These are phyloP conservation scores for Diaperis boleti DNA, from an alignment of 2,888 invertebrate genomes.

Conservation along the genomic window DNA sequence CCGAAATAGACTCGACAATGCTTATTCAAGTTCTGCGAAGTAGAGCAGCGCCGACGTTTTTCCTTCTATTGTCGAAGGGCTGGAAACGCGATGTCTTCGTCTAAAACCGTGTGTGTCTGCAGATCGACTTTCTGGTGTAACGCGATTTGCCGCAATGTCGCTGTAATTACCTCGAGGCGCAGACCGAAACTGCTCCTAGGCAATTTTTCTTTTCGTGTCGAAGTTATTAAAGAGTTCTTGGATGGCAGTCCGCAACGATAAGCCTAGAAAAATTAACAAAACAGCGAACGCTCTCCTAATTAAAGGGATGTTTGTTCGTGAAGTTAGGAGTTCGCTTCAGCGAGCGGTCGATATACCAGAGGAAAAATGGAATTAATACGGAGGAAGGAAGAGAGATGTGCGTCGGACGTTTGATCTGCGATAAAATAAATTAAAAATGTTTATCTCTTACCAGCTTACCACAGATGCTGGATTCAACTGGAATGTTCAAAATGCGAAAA, in stretches of 20 bases:
- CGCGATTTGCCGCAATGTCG: conserved; percentile 12
- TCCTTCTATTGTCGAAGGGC: conserved; percentile 17
- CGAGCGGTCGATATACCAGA: not conserved
- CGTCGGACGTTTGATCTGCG: too few relatives aligned
- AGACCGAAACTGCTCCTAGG: too few relatives aligned
- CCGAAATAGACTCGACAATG: conserved; percentile 24
- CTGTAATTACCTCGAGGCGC: conserved; percentile 4
- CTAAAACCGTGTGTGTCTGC: conserved; percentile 2
- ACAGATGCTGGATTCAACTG: too few relatives aligned
- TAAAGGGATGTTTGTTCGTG: conserved; percentile 24
- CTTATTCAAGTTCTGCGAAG: conserved; percentile 10
- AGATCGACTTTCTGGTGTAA: conserved; percentile 17
- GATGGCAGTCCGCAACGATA: conserved; percentile 18
- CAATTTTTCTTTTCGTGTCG: too few relatives aligned
- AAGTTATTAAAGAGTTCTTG: too few relatives aligned
- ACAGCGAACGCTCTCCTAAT: conserved; percentile 13
- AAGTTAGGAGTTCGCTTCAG: conserved; percentile 3
- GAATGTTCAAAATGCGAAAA: too few relatives aligned
- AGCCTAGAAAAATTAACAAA: conserved; percentile 28
- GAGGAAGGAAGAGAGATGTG: too few relatives aligned
- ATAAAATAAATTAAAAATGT: too few relatives aligned
- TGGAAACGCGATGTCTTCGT: conserved; percentile 14
- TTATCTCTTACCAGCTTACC: too few relatives aligned
- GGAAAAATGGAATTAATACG: not conserved
- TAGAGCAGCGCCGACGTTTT: conserved; percentile 19